These are phyloP conservation scores for Buphagus erythrorhynchus DNA, from an alignment of 2,797 vertebrate species.

Conservation along the genomic window DNA sequence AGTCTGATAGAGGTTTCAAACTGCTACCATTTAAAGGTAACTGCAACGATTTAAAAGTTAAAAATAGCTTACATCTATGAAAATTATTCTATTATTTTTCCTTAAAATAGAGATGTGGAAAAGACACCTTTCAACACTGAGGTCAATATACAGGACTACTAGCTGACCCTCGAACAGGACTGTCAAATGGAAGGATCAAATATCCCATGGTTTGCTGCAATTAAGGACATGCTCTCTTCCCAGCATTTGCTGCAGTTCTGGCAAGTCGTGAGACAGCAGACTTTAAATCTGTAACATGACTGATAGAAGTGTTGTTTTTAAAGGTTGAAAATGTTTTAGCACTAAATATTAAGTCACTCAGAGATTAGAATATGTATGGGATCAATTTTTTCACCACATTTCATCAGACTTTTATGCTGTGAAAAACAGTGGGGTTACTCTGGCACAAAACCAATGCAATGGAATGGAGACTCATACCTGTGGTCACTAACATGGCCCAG, in stretches of 20 bases:
- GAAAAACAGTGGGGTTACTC: constrained; percentile 41
- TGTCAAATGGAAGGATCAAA: neutral
- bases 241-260: constrained; percentile 35
- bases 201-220: neutral
- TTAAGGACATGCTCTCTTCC: neutral
- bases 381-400: constrained; percentile 58
- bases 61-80: neutral
- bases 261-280: constrained; percentile 44
- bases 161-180: neutral
- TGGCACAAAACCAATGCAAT: constrained; percentile 23
- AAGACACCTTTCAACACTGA: neutral
- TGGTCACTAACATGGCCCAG: constrained; percentile 29
- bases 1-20: neutral
- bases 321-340: constrained; percentile 51
- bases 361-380: constrained; percentile 46
- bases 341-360: constrained; percentile 54
- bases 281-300: constrained; percentile 33
- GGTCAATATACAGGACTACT: neutral
- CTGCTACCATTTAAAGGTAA: neutral
- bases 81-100: neutral
- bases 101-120: neutral
- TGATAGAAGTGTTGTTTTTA: constrained; percentile 59
- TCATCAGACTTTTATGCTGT: constrained; percentile 11
- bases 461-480: constrained; percentile 55
- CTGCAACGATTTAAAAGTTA: neutral